Evolutionary conservation across 2,113 vertebrate species (phyloP), one percentile per base, ranked within the genome.

Genomic region (Lontra canadensis): DNA sequence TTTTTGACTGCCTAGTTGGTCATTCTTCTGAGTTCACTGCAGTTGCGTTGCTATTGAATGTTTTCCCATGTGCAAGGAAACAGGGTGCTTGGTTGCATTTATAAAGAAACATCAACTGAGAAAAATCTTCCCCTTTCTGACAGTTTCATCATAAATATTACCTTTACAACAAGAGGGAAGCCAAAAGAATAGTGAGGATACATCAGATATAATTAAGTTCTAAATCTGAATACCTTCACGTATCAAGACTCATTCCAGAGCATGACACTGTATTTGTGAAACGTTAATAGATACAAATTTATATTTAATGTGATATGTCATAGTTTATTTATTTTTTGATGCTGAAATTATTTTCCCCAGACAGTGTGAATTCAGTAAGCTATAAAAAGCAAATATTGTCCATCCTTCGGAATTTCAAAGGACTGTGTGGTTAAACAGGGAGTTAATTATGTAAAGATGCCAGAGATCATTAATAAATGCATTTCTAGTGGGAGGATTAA

Each of bases 381-480:
- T 95, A 84, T 44, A 90, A 95, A 90, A 90, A 83, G 31, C 20
- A 89, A 96, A 93, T 15, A 49, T 31, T 91, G 76, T 47, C 78
- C 47, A 95, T 96, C 20, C 44, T 81, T 87, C 31, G 67, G 47
- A 97, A 7, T 11, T 98, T 94, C 83, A 94, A 4, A 78, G 90
- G 42, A 52, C 7, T 39, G 31, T 82, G 52, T 93, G 55, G 69
- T 15, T 88, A 90, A 82, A 47, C 36, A 69, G 23, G 61, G 49
- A 97, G 57, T 86, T 97, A 88, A 73, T 94, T 98, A 95, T 87
- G 31, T 87, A 94, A 88, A 15, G 25, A 95, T 74, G 23, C 26
- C 90, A 95, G 55, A 76, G 15, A 88, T 44, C 47, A 57, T 95
- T 97, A 91, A 87, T 95, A 39, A 95, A 83, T 93, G 31, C 36